Evolutionary conservation across 2,797 vertebrate species (phyloP), one percentile per base, ranked within the genome.

Genomic region (Poecilia velifera): DNA sequence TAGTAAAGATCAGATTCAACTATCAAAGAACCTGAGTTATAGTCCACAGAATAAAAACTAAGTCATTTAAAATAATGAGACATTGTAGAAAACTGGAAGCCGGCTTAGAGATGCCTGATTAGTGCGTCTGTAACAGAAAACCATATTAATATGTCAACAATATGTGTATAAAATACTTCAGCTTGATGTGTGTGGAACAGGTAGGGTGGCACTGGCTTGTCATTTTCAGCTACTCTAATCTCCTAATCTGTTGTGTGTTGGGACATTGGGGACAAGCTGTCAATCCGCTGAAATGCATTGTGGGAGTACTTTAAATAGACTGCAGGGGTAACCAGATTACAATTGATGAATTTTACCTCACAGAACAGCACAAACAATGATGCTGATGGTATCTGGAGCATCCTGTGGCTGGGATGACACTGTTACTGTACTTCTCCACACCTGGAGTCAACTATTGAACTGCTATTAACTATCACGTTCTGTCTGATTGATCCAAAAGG

Each of bases 141-240:
- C 18, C 16, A 62, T 31, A 34, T 0, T 12, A 57, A 31, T 16
- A 39, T 20, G 12, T 20, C 31, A 34, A 36, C 34, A 20, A 20
- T 39, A 7, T 36, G 62, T 70, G 39, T 43, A 2, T 41, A 70
- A 43, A 43, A 70, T 45, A 43, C 22, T 70, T 25, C 66, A 43
- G 1, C 39, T 41, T 43, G 6, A 2, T 22, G 20, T 22, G 49
- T 22, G 71, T 57, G 73, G 2, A 66, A 12, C 72, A 47, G 28
- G 18, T 5, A 3, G 68, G 68, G 94, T 93, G 87, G 87, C 84
- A 79, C 72, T 84, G 85, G 62, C 85, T 81, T 51, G 86, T 89
- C 85, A 85, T 87, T 87, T 92, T 88, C 91, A 88, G 90, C 86
- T 57, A 74, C 78, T 47, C 72, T 95, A 95, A 96, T 95, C 95